phyloP scores from a whole-genome alignment of 2,888 invertebrate species.

The Harpagoxenus sublaevis region DNA sequence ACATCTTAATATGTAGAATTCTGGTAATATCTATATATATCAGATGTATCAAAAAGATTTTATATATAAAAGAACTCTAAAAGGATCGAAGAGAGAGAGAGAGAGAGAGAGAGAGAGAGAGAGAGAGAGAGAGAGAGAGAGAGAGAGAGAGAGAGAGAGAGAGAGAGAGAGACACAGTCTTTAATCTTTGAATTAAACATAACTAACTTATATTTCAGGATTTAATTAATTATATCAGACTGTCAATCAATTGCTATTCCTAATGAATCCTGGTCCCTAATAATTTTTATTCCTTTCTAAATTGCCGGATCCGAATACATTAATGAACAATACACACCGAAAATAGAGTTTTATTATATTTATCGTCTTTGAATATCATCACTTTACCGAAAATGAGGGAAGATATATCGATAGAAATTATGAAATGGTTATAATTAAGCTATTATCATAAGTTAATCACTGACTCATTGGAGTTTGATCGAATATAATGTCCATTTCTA shows the following conservation, averaged over 20 bases:
- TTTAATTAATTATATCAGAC: conserved; percentile 12
- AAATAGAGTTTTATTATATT: not conserved
- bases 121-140: not conserved
- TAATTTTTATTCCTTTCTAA: not conserved
- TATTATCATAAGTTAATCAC: not conserved
- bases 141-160: not conserved
- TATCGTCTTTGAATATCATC: not conserved
- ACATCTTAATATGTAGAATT: conserved; percentile 29
- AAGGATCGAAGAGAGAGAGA: not conserved
- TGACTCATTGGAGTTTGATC: not conserved
- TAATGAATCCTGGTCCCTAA: not conserved
- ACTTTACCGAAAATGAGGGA: not conserved
- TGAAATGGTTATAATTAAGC: not conserved
- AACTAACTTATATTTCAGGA: not conserved
- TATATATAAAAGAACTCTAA: conserved; percentile 3
- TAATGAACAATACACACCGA: not conserved
- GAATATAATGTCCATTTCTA: too few species aligned
- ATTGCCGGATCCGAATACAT: not conserved
- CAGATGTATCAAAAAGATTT: conserved; percentile 3
- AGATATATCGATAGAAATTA: not conserved
- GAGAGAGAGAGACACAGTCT: not conserved
- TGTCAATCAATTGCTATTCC: not conserved
- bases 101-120: not conserved
- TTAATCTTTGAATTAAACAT: conserved; percentile 24
- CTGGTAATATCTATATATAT: conserved; percentile 10